phyloP scores from a whole-genome alignment of 2,888 invertebrate genomes.

The Brenthis hecate region DNA sequence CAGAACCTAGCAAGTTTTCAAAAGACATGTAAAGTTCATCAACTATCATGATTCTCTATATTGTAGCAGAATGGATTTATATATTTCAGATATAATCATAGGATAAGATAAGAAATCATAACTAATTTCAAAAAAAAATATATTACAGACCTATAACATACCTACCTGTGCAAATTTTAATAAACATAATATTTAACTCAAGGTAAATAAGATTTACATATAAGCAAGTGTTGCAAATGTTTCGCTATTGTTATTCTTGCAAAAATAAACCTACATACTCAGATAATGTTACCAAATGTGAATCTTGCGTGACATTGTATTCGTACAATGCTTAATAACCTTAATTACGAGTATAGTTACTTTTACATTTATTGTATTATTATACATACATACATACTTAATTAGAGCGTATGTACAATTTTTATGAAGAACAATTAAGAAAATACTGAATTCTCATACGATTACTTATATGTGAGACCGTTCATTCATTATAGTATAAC shows the following conservation, averaged over 20 bases:
- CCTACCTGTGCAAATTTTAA: background rate
- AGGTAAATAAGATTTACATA: constrained; percentile 20
- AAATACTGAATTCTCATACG: no score
- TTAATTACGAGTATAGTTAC: background rate
- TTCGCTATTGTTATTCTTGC: constrained; percentile 23
- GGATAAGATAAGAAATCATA: no score
- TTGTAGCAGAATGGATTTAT: no score
- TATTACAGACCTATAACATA: background rate
- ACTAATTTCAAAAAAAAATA: no score
- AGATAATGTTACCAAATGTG: constrained; percentile 12
- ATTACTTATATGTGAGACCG: no score
- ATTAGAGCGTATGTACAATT: background rate
- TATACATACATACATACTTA: background rate
- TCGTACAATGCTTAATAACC: constrained; percentile 11
- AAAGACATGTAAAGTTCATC: no score
- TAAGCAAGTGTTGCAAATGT: constrained; percentile 4
- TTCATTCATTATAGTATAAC: no score
- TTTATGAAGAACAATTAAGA: no score
- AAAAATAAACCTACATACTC: constrained; percentile 1
- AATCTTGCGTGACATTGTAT: constrained; percentile 9
- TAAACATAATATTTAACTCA: constrained; percentile 9
- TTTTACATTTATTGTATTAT: constrained; percentile 12
- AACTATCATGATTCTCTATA: no score
- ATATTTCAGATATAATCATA: no score
- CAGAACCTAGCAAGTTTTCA: no score